Evolutionary conservation across 2,888 invertebrate species (phyloP).

Genomic region (Atherix ibis): DNA sequence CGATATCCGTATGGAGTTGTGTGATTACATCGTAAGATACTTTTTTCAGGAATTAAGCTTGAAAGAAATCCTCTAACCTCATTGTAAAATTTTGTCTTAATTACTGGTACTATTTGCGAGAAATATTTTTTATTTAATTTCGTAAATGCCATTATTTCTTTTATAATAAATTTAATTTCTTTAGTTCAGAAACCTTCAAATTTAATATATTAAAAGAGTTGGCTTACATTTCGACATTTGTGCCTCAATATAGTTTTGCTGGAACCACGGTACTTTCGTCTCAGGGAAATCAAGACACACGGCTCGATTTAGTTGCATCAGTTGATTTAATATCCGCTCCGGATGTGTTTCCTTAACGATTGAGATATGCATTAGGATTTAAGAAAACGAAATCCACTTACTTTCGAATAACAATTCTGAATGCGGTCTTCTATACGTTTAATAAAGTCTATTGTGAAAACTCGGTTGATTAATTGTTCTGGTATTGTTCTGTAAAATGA

Average conservation of each 20-base stretch:
- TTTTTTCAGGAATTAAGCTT: constrained; percentile 20
- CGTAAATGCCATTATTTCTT: too few relatives aligned
- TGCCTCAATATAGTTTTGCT: constrained; percentile 42
- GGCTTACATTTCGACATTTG: constrained; percentile 32
- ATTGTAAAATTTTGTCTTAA: constrained; percentile 15
- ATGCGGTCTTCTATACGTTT: constrained; percentile 42
- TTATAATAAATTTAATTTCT: too few relatives aligned
- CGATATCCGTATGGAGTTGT: constrained; percentile 31
- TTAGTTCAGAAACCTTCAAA: background rate
- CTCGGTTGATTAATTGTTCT: constrained; percentile 35
- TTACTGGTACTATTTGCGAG: constrained; percentile 11
- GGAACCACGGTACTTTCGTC: constrained; percentile 48
- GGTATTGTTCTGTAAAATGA: constrained; percentile 38
- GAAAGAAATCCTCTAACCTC: constrained; percentile 21
- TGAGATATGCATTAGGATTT: too few relatives aligned
- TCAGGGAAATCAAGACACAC: constrained; percentile 48
- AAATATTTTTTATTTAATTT: too few relatives aligned
- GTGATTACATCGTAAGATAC: constrained; percentile 25
- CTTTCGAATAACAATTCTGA: constrained; percentile 38
- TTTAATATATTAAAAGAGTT: background rate
- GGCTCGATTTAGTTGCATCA: constrained; percentile 47
- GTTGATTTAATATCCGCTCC: constrained; percentile 34
- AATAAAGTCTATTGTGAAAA: constrained; percentile 43
- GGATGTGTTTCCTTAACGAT: constrained; percentile 40
- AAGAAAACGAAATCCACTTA: constrained; percentile 18